Conservation (phyloP, 2,888 invertebrate genomes). For the Artemia sinica region DNA sequence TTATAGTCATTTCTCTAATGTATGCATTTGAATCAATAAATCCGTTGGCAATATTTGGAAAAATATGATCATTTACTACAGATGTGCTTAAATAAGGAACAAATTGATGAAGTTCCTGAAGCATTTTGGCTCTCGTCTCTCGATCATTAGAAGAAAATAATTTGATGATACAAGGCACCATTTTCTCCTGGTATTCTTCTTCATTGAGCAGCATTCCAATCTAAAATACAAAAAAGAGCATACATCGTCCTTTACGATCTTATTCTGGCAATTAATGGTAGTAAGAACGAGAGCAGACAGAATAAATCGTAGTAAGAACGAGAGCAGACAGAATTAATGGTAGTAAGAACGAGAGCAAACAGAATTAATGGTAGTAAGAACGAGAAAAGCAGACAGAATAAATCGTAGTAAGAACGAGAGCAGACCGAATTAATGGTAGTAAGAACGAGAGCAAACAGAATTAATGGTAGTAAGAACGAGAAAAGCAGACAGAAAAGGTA, state of each 20-base stretch:
- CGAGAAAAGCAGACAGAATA: too few species aligned
- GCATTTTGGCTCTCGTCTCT: conserved; percentile 75
- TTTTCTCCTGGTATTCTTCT: conserved; percentile 80
- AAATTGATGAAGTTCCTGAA: conserved; percentile 85
- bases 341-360: background rate
- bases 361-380: too few species aligned
- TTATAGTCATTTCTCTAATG: conserved; percentile 91
- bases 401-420: conserved; percentile 14
- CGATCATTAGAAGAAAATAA: conserved; percentile 88
- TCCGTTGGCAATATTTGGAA: conserved; percentile 79
- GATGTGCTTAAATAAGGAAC: conserved; percentile 40
- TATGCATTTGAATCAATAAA: conserved; percentile 93
- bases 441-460: too few species aligned
- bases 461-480: too few species aligned
- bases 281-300: background rate
- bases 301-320: too few species aligned
- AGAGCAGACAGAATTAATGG: too few species aligned
- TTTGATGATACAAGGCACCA: conserved; percentile 93
- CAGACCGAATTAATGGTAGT: too few species aligned
- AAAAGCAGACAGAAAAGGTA: too few species aligned
- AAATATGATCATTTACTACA: conserved; percentile 80
- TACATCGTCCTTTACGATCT: background rate
- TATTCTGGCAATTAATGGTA: background rate
- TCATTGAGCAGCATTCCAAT: conserved; percentile 75
- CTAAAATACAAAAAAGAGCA: conserved; percentile 38